A percentile compares a stretch with the other conserved stretches of the same genome.
These are phyloP conservation scores for Sinhomidia bicolor DNA, from an alignment of 2,888 invertebrate genomes.

Conservation along the genomic window DNA sequence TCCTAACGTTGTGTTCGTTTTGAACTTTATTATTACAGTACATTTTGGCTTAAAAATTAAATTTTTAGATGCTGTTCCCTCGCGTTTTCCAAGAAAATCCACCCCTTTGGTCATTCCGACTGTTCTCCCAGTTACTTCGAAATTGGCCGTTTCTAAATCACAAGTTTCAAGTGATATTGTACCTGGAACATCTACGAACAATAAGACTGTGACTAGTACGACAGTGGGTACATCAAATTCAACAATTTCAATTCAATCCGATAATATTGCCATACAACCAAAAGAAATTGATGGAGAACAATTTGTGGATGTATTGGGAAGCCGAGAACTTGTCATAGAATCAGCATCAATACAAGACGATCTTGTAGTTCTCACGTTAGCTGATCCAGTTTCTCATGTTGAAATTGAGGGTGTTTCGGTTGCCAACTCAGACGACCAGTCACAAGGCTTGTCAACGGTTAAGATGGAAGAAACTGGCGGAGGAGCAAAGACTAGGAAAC, in stretches of 20 bases:
- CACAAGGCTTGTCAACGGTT: conserved; percentile 18
- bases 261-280: not conserved
- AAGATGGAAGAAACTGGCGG: conserved; percentile 24
- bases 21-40: not conserved
- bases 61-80: conserved; percentile 78
- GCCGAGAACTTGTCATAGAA: conserved; percentile 72
- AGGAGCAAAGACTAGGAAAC: conserved; percentile 69
- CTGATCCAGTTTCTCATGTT: conserved; percentile 56
- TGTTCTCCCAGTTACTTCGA: conserved; percentile 68
- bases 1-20: not conserved
- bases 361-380: conserved; percentile 72
- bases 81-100: conserved; percentile 78
- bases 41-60: not conserved
- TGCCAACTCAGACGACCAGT: conserved; percentile 64
- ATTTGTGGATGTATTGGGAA: conserved; percentile 30
- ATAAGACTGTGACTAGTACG: conserved; percentile 40
- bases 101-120: conserved; percentile 77
- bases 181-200: conserved; percentile 44
- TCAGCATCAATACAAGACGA: conserved; percentile 75
- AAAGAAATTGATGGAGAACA: not conserved
- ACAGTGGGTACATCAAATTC: not conserved
- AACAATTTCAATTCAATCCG: not conserved
- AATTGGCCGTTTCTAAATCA: conserved; percentile 25
- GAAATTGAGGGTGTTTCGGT: conserved; percentile 42
- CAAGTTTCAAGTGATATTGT: conserved; percentile 5